Evolutionary conservation across 1,140 invertebrate species (phyloP), one percentile per base, ranked within the genome.

Genomic region (Drosophila arizonae): DNA sequence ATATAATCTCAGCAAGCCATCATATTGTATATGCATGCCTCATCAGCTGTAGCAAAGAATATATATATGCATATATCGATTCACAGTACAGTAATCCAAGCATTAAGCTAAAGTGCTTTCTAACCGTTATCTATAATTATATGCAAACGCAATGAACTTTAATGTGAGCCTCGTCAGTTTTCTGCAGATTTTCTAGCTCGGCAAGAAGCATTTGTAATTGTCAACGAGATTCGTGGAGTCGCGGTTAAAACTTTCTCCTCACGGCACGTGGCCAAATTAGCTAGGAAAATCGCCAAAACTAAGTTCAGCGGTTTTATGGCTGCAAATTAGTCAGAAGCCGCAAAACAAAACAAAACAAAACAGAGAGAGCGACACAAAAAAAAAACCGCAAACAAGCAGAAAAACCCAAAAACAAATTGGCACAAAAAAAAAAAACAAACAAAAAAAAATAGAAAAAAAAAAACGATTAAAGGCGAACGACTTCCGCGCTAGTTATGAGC

Each of bases 381-480:
- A 24, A 63, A 15, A 62, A 1, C 8, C 6, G 13, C 13, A 43
- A 51, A 63, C 21, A 24, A 24, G 21, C 21, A 24, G 21, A 24
- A 24, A 24, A 24, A 24, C 21, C 21, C 21, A 24, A 24, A 24
- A 24, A 24, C 21, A 24, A 24, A 24, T 24, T 24, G 4, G 1
- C 8, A 43, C n/a, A n/a, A 43, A 4, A 17, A 46, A 15, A 1
- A n/a, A 51, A 1, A 62, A 26, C 5, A 21, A 62, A 33, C 4
- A 57, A 63, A 61, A 51, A 24, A 63, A 15, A 62, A 8, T 4
- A 3, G 2, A 1, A 45, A 52, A 54, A 63, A 11, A 17, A 46
- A 33, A 62, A 69, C 55, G 57, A 69, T 69, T 57, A 73, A 69
- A 68, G 73, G 72, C 76, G 66, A 86, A 73, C 67, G 66, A 88